phyloP scores from a whole-genome alignment of 1,140 invertebrate species.

The Achroia grisella region DNA sequence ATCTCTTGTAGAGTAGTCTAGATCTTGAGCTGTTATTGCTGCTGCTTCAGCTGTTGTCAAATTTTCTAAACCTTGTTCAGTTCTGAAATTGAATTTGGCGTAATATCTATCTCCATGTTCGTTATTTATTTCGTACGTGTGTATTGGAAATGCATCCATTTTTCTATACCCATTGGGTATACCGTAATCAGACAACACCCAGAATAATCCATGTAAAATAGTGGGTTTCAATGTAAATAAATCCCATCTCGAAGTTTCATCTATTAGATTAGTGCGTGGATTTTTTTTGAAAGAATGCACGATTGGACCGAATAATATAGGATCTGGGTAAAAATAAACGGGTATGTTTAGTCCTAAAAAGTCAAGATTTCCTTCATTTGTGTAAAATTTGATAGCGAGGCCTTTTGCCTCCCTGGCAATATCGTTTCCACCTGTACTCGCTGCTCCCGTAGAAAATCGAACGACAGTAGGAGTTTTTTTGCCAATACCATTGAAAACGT shows the following conservation, averaged over 20 bases:
- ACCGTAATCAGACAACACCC: slow-evolving; percentile 90
- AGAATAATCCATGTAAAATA: slow-evolving; percentile 84
- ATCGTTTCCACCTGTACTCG: slow-evolving; percentile 87
- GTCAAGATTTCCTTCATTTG: slow-evolving; percentile 83
- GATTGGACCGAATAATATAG: slow-evolving; percentile 75
- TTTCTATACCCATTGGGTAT: slow-evolving; percentile 88
- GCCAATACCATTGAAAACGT: slow-evolving; percentile 85
- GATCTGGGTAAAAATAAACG: slow-evolving; percentile 81
- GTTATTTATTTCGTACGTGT: slow-evolving; percentile 83
- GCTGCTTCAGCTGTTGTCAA: slow-evolving; percentile 51
- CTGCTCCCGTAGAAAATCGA: slow-evolving; percentile 86
- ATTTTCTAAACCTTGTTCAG: slow-evolving; percentile 81
- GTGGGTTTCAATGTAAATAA: slow-evolving; percentile 87
- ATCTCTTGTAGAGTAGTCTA: slow-evolving; percentile 36
- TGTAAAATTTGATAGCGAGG: slow-evolving; percentile 82
- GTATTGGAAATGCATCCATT: slow-evolving; percentile 78
- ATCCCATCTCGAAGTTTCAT: slow-evolving; percentile 91
- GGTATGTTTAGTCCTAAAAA: slow-evolving; percentile 80
- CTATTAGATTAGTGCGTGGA: slow-evolving; percentile 78
- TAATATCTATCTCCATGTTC: slow-evolving; percentile 73
- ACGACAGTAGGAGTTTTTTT: slow-evolving; percentile 84
- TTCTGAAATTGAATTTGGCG: slow-evolving; percentile 84
- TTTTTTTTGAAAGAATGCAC: slow-evolving; percentile 78
- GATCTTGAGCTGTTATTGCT: slow-evolving; percentile 23
- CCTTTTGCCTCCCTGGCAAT: slow-evolving; percentile 79